Base-by-base conservation (phyloP, 2,113 vertebrate species). In the Mola mola region DNA sequence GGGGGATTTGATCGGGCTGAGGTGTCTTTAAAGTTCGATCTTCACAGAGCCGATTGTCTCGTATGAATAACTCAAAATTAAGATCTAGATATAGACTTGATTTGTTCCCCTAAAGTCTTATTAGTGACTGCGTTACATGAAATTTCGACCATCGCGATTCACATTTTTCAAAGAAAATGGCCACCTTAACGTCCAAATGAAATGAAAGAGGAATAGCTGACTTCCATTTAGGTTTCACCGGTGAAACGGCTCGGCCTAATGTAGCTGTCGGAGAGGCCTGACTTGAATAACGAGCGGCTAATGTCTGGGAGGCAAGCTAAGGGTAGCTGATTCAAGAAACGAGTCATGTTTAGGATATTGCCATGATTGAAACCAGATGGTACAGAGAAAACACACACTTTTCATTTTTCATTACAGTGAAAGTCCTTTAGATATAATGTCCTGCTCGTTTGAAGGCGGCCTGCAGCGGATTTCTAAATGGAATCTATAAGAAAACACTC, bases 271-370 rank as follows among this genome's bases (percentile, higher is more conserved):
- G 55, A 79, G 81, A 83, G 55, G 67, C 75, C 83, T 86, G 87
- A 83, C 77, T 58, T 19, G 85, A 87, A 87, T 87, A 87, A 84
- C 74, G 83, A 87, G 83, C 50, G 63, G 44, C 75, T 66, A 61
- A 60, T 21, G 66, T 77, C 81, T 77, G 78, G 62, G 69, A 81
- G 79, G 77, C 67, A 71, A 50, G 69, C 47, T 22, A 53, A 55
- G 77, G 61, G 70, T 48, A 66, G 74, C 72, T 25, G 69, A 80
- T 66, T 88, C 56, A 76, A 80, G 61, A 79, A 74, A 72, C 69
- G 56, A 50, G 60, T 64, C 82, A 78, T 86, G 84, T 86, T 86
- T 83, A 80, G 78, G 85, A 89, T 86, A 82, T 83, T 78, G 66
- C 53, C 22, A 22, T 61, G 70, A 87, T 82, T 74, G 73, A 85